Base-by-base conservation (phyloP, 2,888 invertebrate species). In the Melanargia galathea region DNA sequence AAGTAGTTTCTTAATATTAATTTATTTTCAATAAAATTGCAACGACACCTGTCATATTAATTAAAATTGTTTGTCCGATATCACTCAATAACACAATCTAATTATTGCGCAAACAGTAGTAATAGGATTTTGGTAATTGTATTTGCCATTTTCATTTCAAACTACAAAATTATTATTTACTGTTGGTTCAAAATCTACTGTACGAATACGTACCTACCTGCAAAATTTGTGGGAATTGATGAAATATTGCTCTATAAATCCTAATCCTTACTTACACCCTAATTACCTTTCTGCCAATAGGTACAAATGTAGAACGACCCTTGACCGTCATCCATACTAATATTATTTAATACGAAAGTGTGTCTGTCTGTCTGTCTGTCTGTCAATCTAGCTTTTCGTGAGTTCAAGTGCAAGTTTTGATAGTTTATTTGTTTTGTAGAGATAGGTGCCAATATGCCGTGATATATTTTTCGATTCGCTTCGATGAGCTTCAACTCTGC, bases 1-100 rank as follows among this genome's bases (percentile, higher is more conserved):
- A n/a, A n/a, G n/a, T n/a, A n/a, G n/a, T n/a, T n/a, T n/a, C n/a
- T n/a, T n/a, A n/a, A n/a, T n/a, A n/a, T n/a, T n/a, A n/a, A n/a
- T n/a, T n/a, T n/a, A n/a, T 40, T 56, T 52, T 49, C 60, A 55
- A 60, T 58, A 51, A 62, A 49, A 26, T n/a, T 55, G 10, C 2
- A 35, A 40, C 10, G 18, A 30, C 46, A 10, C 22, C 8, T 16
- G 24, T 13, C 45, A 54, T 6, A n/a, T n/a, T n/a, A 6, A n/a
- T 2, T 40, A 16, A 7, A 45, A 20, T 7, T 24, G 46, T 48
- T 24, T 22, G 46, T 48, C 13, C 24, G 5, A 6, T 48, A 48
- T 24, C 46, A 24, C 46, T 22, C 22, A 13, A 48, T 13, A 11
- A 24, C 13, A 22, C 46, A 13, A 48, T 24, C 46, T 48, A 24